Evolutionary conservation across 1,140 invertebrate genomes (phyloP).

Genomic region (Liolophura sinensis): DNA sequence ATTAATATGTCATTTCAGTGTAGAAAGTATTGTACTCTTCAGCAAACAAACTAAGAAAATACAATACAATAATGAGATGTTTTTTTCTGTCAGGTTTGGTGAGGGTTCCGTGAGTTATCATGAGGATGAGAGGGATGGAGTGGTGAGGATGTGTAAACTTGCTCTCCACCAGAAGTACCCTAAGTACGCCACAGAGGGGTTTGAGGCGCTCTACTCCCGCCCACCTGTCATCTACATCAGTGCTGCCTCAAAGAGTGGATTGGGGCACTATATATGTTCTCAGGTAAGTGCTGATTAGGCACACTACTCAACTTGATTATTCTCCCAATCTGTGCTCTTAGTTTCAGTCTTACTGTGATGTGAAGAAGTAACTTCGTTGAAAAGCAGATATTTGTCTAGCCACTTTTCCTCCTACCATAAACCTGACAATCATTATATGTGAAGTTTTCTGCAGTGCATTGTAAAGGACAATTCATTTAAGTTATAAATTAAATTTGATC

Average conservation of each 20-base stretch:
- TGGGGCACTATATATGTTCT: constrained; percentile 78
- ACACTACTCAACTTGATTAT: no score
- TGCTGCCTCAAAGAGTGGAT: constrained; percentile 71
- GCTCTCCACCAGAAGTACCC: constrained; percentile 81
- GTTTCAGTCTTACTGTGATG: no score
- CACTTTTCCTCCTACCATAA: no score
- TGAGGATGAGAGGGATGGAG: constrained; percentile 76
- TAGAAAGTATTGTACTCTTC: neutral
- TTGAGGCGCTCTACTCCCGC: constrained; percentile 72
- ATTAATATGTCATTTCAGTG: neutral
- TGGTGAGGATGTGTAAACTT: constrained; percentile 76
- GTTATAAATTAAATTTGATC: no score
- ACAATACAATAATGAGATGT: neutral
- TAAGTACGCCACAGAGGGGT: constrained; percentile 79
- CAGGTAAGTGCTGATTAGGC: no score
- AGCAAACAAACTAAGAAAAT: neutral
- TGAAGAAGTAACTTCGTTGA: no score
- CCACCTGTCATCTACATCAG: constrained; percentile 83
- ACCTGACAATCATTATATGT: no score
- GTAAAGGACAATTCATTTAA: no score
- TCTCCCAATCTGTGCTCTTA: no score
- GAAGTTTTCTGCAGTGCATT: no score
- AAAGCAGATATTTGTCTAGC: no score
- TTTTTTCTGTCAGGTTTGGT: constrained; percentile 58
- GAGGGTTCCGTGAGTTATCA: constrained; percentile 77